phyloP scores from a whole-genome alignment of 2,888 invertebrate species.

The Caenorhabditis sinica region DNA sequence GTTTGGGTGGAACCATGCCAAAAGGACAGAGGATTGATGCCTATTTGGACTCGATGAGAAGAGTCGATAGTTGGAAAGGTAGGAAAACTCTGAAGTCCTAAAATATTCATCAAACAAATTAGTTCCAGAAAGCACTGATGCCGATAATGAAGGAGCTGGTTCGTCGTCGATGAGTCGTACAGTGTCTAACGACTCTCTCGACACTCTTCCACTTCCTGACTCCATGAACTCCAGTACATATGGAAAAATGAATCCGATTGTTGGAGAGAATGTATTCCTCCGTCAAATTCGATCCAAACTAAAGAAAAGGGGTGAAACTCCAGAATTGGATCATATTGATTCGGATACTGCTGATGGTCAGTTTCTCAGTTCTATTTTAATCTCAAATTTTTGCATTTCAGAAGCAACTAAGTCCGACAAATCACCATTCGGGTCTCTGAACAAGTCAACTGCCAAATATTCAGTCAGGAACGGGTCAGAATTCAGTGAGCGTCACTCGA shows the following conservation, averaged over 20 bases:
- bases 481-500: conserved; percentile 2
- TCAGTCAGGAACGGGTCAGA: conserved; percentile 34
- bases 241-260: conserved; percentile 36
- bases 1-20: conserved; percentile 95
- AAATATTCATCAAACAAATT: not conserved
- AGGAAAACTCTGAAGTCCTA: not conserved
- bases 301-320: conserved; percentile 75
- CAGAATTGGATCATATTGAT: conserved; percentile 53
- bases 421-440: conserved; percentile 58
- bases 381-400: not conserved
- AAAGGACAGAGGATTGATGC: conserved; percentile 97
- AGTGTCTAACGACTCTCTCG: conserved; percentile 79
- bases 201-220: conserved; percentile 74
- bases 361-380: not conserved
- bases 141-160: conserved; percentile 66
- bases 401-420: conserved; percentile 56
- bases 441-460: conserved; percentile 34
- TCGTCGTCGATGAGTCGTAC: conserved; percentile 71
- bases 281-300: conserved; percentile 81
- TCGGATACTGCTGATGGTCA: conserved; percentile 62
- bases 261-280: conserved; percentile 66
- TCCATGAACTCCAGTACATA: conserved; percentile 56
- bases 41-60: conserved; percentile 91
- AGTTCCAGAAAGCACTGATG: conserved; percentile 61
- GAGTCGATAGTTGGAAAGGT: conserved; percentile 57